phyloP scores from a whole-genome alignment of 1,140 invertebrate species.

The Apis cerana region DNA sequence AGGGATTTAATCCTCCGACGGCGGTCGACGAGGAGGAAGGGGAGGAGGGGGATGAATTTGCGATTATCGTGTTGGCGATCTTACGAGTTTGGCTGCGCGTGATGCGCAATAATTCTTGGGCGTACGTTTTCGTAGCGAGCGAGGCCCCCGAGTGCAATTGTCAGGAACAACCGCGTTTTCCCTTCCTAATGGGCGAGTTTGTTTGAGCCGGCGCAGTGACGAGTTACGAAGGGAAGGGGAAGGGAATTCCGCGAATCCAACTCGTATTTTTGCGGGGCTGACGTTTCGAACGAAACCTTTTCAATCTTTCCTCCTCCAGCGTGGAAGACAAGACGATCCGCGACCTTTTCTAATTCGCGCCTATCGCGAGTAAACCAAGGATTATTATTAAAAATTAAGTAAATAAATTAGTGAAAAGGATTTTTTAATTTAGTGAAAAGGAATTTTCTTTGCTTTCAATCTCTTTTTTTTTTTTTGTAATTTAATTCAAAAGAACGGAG shows the following conservation, averaged over 20 bases:
- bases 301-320: not conserved
- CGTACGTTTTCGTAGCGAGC: slow-evolving; percentile 10
- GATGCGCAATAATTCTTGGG: slow-evolving; percentile 46
- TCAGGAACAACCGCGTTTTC: slow-evolving; percentile 17
- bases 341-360: slow-evolving; percentile 18
- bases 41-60: slow-evolving; percentile 6
- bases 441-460: not conserved
- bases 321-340: slow-evolving; percentile 8
- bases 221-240: not conserved
- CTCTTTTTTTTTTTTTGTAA: not conserved
- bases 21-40: not conserved
- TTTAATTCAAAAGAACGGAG: not conserved
- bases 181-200: slow-evolving; percentile 41
- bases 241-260: slow-evolving; percentile 26
- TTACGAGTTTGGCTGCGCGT: slow-evolving; percentile 41
- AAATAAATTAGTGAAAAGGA: not conserved
- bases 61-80: slow-evolving; percentile 42
- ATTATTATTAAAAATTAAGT: no score
- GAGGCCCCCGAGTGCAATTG: slow-evolving; percentile 1
- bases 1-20: slow-evolving; percentile 15
- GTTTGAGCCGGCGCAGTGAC: slow-evolving; percentile 14
- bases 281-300: slow-evolving; percentile 29
- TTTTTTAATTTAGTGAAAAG: not conserved
- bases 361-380: not conserved
- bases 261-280: not conserved